Evolutionary conservation across 2,113 vertebrate genomes (phyloP).

Genomic region (Genyomyrus donnyi): DNA sequence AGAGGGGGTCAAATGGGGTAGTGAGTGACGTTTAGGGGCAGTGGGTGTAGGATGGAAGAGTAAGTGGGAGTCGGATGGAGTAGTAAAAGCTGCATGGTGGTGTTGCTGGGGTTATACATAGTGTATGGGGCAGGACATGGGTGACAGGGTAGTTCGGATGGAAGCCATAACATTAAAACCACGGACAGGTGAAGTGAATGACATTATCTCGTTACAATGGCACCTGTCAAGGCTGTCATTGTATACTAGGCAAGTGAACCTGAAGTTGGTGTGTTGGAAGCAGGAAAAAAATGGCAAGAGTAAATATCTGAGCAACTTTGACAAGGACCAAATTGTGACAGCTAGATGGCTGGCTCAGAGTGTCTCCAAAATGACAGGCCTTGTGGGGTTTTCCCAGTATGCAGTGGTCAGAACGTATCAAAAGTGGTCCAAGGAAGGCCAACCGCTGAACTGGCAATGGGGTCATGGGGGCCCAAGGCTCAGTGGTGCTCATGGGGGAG

Average conservation of each 20-base stretch:
- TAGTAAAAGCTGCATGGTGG: not conserved
- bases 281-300: not conserved
- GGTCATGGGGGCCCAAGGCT: not conserved
- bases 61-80: not conserved
- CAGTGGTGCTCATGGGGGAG: not conserved
- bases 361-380: not conserved
- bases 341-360: not conserved
- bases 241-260: not conserved
- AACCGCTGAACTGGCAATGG: not conserved
- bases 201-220: not conserved
- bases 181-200: not conserved
- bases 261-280: not conserved
- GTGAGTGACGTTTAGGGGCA: constrained; percentile 19
- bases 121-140: not conserved
- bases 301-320: not conserved
- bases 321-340: not conserved
- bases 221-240: not conserved
- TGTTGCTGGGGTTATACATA: not conserved
- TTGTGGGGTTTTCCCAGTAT: not conserved
- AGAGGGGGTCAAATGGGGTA: constrained; percentile 10
- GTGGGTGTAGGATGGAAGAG: not conserved
- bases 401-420: not conserved
- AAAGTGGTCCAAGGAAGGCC: not conserved
- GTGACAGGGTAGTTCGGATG: not conserved
- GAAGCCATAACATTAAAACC: not conserved